Base-by-base conservation (phyloP, 2,888 invertebrate species). In the Ischnura elegans region DNA sequence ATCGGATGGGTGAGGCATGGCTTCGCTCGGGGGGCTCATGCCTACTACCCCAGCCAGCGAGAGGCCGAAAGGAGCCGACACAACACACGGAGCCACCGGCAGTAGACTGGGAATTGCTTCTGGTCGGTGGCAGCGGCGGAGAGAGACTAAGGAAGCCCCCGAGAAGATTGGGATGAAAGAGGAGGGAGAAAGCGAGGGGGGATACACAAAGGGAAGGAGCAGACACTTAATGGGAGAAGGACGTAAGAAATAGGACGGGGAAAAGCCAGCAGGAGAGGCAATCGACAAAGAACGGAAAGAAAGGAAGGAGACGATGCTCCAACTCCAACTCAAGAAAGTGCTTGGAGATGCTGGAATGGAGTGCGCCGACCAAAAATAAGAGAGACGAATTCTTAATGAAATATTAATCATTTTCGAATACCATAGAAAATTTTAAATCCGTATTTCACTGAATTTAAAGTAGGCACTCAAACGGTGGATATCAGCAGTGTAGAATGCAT, bases 111-210 rank as follows among this genome's bases (percentile, higher is more conserved):
- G 47, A 29, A 87, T 61, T 51, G 90, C 90, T 90, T 90, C 90
- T 43, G 90, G 66, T 61, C 61, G 66, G 90, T n/a, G 90, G 90
- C 66, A 45, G 90, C 51, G 43, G 51, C 42, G 29, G 87, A 51
- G 51, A 42, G 87, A 47, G 42, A 29, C 13, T n/a, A n/a, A n/a
- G n/a, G n/a, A n/a, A n/a, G 43, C n/a, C 87, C n/a, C n/a, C n/a
- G n/a, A n/a, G n/a, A n/a, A n/a, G n/a, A n/a, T n/a, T n/a, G n/a
- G n/a, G n/a, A n/a, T n/a, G n/a, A n/a, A n/a, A n/a, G 51, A 25
- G 29, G 87, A 51, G 51, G 21, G 87, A 47, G 42, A 29, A n/a
- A 36, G 10, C 10, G 76, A 76, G 76, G 76, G 3, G 10, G 84
- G 0, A 2, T 25, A 36, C 29, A 13, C 51, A 19, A 51, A 51